Conservation (phyloP, 2,888 invertebrate genomes). For the Acronicta leporina region DNA sequence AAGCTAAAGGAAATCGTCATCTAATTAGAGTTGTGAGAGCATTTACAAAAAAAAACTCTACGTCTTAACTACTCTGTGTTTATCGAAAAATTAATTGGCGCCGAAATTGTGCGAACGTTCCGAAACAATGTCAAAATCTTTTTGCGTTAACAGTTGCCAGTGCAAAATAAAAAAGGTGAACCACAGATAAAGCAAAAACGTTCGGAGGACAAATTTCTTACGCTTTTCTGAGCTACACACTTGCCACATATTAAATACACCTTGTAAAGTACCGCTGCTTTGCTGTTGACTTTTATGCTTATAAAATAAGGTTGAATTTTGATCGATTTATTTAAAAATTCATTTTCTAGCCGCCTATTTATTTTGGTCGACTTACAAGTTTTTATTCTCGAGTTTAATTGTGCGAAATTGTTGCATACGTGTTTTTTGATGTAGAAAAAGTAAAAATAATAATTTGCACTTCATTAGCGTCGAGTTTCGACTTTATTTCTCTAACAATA, state of each 20-base stretch:
- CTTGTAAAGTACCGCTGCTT: neutral
- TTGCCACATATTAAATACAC: slow-evolving; percentile 22
- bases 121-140: slow-evolving; percentile 84
- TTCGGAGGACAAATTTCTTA: slow-evolving; percentile 84
- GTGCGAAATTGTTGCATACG: slow-evolving; percentile 83
- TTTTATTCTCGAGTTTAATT: slow-evolving; percentile 83
- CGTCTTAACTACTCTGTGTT: slow-evolving; percentile 59
- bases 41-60: slow-evolving; percentile 10
- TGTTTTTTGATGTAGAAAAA: slow-evolving; percentile 67
- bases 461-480: slow-evolving; percentile 1
- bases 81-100: slow-evolving; percentile 80
- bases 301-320: slow-evolving; percentile 16
- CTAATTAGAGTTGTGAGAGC: too few species aligned
- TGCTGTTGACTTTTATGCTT: neutral
- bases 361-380: slow-evolving; percentile 65
- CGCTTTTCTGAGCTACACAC: slow-evolving; percentile 75
- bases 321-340: slow-evolving; percentile 9
- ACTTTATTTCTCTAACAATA: neutral
- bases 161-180: slow-evolving; percentile 66
- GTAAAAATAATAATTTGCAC: slow-evolving; percentile 31
- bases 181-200: slow-evolving; percentile 66
- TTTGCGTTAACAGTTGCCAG: slow-evolving; percentile 79
- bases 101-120: slow-evolving; percentile 76
- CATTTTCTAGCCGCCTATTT: slow-evolving; percentile 22
- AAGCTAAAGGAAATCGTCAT: too few species aligned